These are phyloP conservation scores for Tenthredo notha DNA, from an alignment of 2,888 invertebrate genomes.

Conservation along the genomic window DNA sequence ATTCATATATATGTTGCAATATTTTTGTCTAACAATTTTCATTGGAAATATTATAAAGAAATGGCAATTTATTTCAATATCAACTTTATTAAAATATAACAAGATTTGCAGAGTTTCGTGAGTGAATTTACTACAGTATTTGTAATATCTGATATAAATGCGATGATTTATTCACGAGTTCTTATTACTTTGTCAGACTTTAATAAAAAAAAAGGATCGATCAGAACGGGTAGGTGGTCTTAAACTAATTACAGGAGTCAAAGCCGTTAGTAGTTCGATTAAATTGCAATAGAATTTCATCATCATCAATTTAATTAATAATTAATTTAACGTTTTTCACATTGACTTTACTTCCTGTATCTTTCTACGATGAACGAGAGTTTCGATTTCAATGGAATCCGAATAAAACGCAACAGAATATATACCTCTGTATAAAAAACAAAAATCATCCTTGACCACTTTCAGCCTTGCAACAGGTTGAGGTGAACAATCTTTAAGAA, in stretches of 20 bases:
- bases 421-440: background rate
- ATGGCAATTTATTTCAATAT: background rate
- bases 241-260: background rate
- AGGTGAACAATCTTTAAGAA: slow-evolving; percentile 3
- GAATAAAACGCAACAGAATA: background rate
- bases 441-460: background rate
- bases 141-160: background rate
- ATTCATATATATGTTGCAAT: background rate
- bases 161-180: background rate
- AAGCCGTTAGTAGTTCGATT: too few relatives aligned
- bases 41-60: background rate
- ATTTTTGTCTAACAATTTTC: background rate
- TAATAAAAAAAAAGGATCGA: too few relatives aligned
- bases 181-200: background rate
- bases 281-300: background rate
- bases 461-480: background rate
- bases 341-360: background rate
- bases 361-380: background rate
- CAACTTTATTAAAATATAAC: too few relatives aligned
- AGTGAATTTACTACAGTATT: too few relatives aligned
- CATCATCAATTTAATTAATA: background rate
- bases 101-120: too few relatives aligned
- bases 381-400: background rate
- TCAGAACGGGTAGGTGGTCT: background rate
- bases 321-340: background rate